phyloP scores from a whole-genome alignment of 1,140 invertebrate species.

The Cotesia glomerata region DNA sequence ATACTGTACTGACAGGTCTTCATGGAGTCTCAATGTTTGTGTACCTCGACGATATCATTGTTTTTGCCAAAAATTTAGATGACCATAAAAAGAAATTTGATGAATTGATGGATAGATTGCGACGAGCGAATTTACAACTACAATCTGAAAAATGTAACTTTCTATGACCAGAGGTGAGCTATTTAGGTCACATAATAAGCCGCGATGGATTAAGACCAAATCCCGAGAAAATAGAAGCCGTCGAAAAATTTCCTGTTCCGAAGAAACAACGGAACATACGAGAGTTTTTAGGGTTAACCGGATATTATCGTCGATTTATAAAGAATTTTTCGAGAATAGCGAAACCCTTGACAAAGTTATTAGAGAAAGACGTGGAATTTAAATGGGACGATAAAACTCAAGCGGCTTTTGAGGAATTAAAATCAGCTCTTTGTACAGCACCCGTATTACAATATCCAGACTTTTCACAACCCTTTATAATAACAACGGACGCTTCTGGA shows the following conservation, averaged over 20 bases:
- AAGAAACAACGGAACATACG: not conserved
- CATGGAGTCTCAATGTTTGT: not conserved
- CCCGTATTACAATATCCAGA: slow-evolving; percentile 46
- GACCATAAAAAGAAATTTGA: not conserved
- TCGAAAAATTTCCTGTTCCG: not conserved
- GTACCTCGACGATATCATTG: slow-evolving; percentile 3
- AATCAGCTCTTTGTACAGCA: slow-evolving; percentile 38
- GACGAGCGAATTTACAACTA: not conserved
- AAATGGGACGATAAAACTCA: slow-evolving; percentile 46
- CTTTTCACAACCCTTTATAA: slow-evolving; percentile 46
- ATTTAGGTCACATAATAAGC: not conserved
- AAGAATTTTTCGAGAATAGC: not conserved
- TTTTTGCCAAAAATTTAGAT: not conserved
- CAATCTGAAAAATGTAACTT: not conserved
- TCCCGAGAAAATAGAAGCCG: no score
- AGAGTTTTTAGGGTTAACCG: not conserved
- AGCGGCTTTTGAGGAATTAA: slow-evolving; percentile 37
- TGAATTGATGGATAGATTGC: not conserved
- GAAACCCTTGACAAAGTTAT: not conserved
- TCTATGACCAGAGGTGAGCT: not conserved
- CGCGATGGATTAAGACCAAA: no score
- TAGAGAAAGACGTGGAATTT: slow-evolving; percentile 43
- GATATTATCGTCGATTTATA: not conserved
- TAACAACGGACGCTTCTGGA: slow-evolving; percentile 59
- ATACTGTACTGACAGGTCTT: not conserved